Percentiles rank a stretch among this genome's conserved stretches.
These are phyloP conservation scores for Drosophila pandora DNA, from an alignment of 1,140 invertebrate genomes.

Conservation along the genomic window DNA sequence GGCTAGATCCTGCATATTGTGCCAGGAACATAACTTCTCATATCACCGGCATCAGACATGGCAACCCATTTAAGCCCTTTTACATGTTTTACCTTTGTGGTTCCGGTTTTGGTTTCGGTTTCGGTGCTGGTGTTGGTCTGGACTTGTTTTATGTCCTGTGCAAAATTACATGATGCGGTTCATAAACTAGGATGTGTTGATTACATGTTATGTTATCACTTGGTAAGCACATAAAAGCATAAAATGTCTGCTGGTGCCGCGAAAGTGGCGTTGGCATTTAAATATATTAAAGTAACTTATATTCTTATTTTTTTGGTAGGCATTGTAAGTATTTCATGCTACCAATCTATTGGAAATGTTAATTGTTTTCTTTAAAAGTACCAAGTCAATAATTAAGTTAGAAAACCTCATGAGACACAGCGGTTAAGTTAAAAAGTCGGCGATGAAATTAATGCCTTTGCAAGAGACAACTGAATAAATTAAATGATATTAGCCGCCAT, in stretches of 20 bases:
- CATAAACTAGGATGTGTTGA: constrained; percentile 28
- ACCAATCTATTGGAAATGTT: too few species aligned
- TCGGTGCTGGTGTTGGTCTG: constrained; percentile 9
- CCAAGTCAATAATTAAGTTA: constrained; percentile 52
- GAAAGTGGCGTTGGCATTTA: neutral
- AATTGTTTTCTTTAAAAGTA: too few species aligned
- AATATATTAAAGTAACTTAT: neutral
- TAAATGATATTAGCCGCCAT: constrained; percentile 66
- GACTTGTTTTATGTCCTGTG: constrained; percentile 21
- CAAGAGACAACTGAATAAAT: constrained; percentile 54
- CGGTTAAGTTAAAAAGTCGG: constrained; percentile 27
- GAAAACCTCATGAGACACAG: constrained; percentile 31
- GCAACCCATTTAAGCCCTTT: neutral
- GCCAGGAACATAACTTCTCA: constrained; percentile 5
- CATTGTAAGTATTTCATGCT: too few species aligned
- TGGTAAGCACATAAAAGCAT: neutral
- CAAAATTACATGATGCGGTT: constrained; percentile 22
- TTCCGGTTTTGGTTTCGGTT: constrained; percentile 3
- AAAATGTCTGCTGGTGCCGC: neutral
- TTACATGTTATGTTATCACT: constrained; percentile 29
- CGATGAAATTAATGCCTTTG: constrained; percentile 57
- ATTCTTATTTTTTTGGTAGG: neutral
- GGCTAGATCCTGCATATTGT: neutral
- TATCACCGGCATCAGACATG: constrained; percentile 1
- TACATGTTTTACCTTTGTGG: neutral